These are phyloP conservation scores for Nothocercus nigrocapillus DNA, from an alignment of 2,113 vertebrate species.

Conservation along the genomic window DNA sequence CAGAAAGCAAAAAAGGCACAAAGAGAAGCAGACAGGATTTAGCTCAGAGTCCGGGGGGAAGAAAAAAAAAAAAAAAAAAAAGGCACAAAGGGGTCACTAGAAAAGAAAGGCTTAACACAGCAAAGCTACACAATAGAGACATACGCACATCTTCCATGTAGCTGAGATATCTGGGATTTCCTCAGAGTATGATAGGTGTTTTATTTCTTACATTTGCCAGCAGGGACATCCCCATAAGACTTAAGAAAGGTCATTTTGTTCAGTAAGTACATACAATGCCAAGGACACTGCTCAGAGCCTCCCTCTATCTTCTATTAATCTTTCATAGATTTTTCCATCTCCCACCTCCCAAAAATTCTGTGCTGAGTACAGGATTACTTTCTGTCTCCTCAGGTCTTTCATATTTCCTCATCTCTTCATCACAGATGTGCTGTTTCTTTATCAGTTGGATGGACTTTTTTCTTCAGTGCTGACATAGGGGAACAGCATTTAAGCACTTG, in stretches of 20 bases:
- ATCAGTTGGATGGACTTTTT: neutral
- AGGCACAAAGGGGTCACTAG: slow-evolving; percentile 60
- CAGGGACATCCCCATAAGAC: neutral
- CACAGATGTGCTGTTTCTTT: neutral
- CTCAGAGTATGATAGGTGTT: neutral
- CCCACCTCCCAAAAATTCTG: neutral
- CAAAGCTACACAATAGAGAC: slow-evolving; percentile 69
- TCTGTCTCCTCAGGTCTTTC: neutral
- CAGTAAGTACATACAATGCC: neutral
- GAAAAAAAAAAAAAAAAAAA: neutral
- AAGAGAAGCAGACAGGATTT: slow-evolving; percentile 81
- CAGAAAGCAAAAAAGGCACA: slow-evolving; percentile 82
- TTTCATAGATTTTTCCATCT: neutral
- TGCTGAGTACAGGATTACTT: neutral
- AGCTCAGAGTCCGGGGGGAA: slow-evolving; percentile 59
- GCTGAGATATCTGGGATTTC: neutral
- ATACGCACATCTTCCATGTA: slow-evolving; percentile 19
- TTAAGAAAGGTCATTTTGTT: neutral
- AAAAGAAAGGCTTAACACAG: slow-evolving; percentile 69
- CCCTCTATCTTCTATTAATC: neutral
- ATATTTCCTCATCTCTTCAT: neutral
- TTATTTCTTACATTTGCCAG: neutral
- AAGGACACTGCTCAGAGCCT: neutral
- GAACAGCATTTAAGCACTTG: neutral
- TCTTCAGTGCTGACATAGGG: neutral